Evolutionary conservation across 1,140 invertebrate genomes (phyloP).

Genomic region (Ostrea denselamellosa): DNA sequence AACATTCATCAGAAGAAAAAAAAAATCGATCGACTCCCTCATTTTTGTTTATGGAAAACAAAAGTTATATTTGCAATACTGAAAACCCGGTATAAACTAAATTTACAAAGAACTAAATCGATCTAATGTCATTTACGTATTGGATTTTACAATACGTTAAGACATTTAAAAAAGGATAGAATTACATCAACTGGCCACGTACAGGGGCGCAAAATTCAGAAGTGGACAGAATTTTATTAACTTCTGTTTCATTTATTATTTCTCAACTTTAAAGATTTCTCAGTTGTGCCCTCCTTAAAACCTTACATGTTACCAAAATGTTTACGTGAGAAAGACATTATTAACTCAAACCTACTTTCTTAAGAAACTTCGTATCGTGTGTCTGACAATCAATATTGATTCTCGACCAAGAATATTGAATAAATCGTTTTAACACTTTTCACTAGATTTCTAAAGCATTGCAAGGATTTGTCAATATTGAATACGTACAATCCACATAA

Average conservation of each 20-base stretch:
- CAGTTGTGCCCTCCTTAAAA: too few relatives aligned
- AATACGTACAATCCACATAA: neutral
- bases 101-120: neutral
- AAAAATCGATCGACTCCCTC: too few relatives aligned
- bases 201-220: too few relatives aligned
- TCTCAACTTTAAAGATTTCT: too few relatives aligned
- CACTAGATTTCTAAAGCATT: neutral
- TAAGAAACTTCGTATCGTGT: neutral
- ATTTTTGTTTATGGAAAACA: neutral
- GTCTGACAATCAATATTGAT: neutral
- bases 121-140: neutral
- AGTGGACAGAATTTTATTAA: too few relatives aligned
- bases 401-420: neutral
- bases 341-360: neutral
- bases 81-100: too few relatives aligned
- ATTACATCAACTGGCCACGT: too few relatives aligned
- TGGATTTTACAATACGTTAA: neutral
- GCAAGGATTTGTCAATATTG: neutral
- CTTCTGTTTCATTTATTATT: too few relatives aligned
- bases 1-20: neutral
- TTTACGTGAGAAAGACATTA: neutral
- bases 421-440: conserved; percentile 29
- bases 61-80: neutral
- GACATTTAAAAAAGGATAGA: neutral
- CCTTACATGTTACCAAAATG: neutral